Evolutionary conservation across 1,140 invertebrate genomes (phyloP), one percentile per base, ranked within the genome.

Genomic region (Apis laboriosa): DNA sequence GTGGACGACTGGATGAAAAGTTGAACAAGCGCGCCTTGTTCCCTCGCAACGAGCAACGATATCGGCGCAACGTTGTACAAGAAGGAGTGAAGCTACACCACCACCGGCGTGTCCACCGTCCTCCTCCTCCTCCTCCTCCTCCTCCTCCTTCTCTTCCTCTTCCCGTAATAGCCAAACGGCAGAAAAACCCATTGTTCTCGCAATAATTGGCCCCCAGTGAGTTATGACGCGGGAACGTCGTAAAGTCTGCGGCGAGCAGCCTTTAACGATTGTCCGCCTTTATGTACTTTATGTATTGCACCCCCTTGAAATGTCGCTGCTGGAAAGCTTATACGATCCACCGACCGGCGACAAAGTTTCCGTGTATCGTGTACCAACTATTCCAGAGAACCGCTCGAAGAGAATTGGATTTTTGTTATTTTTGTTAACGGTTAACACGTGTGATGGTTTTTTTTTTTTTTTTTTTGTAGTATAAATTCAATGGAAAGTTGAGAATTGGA

Each of bases 161-260:
- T 43, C 55, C 64, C 51, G 78, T 85, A 88, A 90, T 85, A 84
- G 81, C 84, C 82, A 67, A 90, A 90, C 84, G 84, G 74, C 80
- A 89, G 80, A 90, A 86, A 89, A 85, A 84, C 71, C 84, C 84
- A 88, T 88, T 88, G 87, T 88, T 91, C 88, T 87, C 86, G 89
- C 88, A 89, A 90, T 91, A 91, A 91, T 91, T 91, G 90, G 90
- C 84, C 86, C 82, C 86, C 58, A 77, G 83, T 91, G 90, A 91
- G 86, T 91, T 91, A 91, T 88, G 90, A 90, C 86, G 78, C 73
- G 81, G 90, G 77, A 80, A 88, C 84, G 86, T 90, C 90, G 90
- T 91, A 91, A 91, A 90, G 82, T 84, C 82, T 68, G 86, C 71
- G 83, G 83, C 71, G 71, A 80, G 74, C 63, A 66, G 24, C 61